Conservation (phyloP, 2,888 invertebrate species). For the Leptothorax acervorum region DNA sequence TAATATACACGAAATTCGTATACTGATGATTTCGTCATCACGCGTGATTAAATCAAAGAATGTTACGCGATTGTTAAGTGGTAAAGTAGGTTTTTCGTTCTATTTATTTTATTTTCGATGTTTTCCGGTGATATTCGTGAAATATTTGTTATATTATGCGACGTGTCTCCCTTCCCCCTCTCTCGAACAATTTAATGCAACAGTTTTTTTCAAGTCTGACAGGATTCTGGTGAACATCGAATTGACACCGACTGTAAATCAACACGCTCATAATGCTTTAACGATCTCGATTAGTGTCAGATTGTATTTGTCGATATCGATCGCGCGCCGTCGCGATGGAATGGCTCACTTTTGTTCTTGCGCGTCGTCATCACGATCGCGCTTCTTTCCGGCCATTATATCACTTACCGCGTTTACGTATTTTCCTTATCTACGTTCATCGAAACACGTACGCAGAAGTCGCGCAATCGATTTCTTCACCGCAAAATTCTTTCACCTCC, state of each 20-base stretch:
- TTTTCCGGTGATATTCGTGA: not conserved
- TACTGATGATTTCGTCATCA: not conserved
- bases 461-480: not conserved
- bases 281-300: conserved; percentile 44
- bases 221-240: conserved; percentile 9
- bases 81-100: not conserved
- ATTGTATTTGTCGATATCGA: conserved; percentile 47
- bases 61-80: not conserved
- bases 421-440: conserved; percentile 14
- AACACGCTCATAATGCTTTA: conserved; percentile 33
- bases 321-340: not conserved
- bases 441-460: not conserved
- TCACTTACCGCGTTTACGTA: conserved; percentile 4
- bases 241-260: conserved; percentile 42
- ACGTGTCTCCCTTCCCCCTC: not conserved
- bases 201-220: not conserved
- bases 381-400: conserved; percentile 26
- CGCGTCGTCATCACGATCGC: conserved; percentile 2
- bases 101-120: not conserved
- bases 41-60: not conserved
- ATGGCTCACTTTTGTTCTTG: conserved; percentile 33
- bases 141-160: conserved; percentile 7
- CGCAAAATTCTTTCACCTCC: not conserved
- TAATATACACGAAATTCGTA: not conserved
- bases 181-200: not conserved